Evolutionary conservation across 2,113 vertebrate species (phyloP).

Genomic region (Pelodiscus sinensis): DNA sequence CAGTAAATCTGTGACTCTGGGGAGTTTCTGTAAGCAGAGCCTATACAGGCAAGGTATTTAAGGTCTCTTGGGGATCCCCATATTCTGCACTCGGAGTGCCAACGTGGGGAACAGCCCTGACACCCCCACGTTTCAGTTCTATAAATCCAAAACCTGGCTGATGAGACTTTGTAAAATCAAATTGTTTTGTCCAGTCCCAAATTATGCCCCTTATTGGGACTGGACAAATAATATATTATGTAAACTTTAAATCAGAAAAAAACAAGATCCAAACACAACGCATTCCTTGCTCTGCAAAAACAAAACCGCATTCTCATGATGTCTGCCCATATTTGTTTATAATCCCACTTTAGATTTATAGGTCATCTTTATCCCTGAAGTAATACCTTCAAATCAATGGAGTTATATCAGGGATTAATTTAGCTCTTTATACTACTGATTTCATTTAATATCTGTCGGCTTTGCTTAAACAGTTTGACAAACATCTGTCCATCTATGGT

Average conservation of each 20-base stretch:
- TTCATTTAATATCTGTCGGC: fast-evolving
- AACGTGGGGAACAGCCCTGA: no score
- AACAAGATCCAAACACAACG: neutral
- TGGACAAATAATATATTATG: neutral
- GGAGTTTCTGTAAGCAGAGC: no score
- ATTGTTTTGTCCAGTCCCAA: neutral
- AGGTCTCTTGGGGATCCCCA: no score
- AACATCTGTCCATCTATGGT: neutral
- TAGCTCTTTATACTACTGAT: neutral
- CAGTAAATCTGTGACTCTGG: no score
- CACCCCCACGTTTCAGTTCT: neutral
- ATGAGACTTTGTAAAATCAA: neutral
- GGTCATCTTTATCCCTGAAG: neutral
- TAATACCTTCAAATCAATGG: neutral
- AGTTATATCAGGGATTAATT: neutral
- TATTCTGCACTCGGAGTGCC: no score
- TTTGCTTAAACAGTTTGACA: neutral
- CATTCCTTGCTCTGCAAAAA: neutral
- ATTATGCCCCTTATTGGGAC: neutral
- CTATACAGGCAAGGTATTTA: no score
- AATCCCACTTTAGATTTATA: neutral
- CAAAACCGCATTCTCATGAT: neutral
- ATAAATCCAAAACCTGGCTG: neutral
- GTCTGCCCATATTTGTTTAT: neutral
- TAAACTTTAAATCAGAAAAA: neutral